Evolutionary conservation across 1,140 invertebrate species (phyloP).

Genomic region (Meloidogyne chitwoodi): DNA sequence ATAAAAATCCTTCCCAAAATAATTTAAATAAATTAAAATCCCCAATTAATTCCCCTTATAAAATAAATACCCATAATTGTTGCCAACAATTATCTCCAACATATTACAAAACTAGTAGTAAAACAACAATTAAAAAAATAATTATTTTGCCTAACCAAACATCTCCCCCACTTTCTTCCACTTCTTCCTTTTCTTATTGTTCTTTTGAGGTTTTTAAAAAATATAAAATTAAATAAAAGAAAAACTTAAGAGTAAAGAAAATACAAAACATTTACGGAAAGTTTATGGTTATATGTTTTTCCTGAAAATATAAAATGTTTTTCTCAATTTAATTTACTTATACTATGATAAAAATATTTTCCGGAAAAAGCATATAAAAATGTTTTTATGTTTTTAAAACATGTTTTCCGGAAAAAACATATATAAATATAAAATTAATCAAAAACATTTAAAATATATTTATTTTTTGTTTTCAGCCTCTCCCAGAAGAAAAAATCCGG

Average conservation of each 20-base stretch:
- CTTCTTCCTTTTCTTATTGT: not conserved
- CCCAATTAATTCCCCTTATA: not conserved
- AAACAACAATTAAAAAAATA: not conserved
- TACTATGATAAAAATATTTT: too few relatives aligned
- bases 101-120: not conserved
- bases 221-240: too few relatives aligned
- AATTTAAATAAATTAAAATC: not conserved
- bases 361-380: not conserved
- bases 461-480: slow-evolving; percentile 38
- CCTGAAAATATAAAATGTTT: not conserved
- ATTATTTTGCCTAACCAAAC: not conserved
- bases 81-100: not conserved
- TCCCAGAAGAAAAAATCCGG: slow-evolving; percentile 60
- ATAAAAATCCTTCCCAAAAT: not conserved
- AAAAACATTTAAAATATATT: slow-evolving; percentile 1
- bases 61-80: not conserved
- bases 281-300: not conserved
- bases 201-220: not conserved
- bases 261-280: not conserved
- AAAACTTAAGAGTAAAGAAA: not conserved
- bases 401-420: too few relatives aligned
- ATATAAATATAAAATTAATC: not conserved
- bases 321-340: too few relatives aligned
- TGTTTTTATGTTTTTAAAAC: too few relatives aligned
- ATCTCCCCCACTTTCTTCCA: not conserved